phyloP scores from a whole-genome alignment of 2,113 vertebrate species.

The Scartelaos histophorus region DNA sequence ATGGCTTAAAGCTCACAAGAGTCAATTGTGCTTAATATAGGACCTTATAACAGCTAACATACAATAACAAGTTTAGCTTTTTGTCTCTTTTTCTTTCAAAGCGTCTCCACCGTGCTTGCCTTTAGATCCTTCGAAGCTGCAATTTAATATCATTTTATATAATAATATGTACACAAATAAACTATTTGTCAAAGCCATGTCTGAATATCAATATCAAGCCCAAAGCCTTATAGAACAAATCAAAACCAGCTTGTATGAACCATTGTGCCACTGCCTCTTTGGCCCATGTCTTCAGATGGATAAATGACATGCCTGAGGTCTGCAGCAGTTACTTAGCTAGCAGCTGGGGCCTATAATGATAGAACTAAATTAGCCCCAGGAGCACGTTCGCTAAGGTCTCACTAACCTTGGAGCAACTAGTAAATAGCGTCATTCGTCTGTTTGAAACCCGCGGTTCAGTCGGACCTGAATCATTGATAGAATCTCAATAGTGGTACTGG shows the following conservation, averaged over 20 bases:
- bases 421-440: slow-evolving; percentile 66
- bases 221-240: slow-evolving; percentile 9
- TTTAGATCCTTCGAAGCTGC: not conserved
- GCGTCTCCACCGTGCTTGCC: not conserved
- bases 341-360: slow-evolving; percentile 57
- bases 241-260: slow-evolving; percentile 23
- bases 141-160: not conserved
- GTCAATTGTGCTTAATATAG: too few species aligned
- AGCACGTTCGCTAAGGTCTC: slow-evolving; percentile 39
- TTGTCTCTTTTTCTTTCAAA: too few species aligned
- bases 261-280: slow-evolving; percentile 6
- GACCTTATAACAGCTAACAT: too few species aligned
- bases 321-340: slow-evolving; percentile 37
- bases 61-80: too few species aligned
- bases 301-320: slow-evolving; percentile 49
- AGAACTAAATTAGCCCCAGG: slow-evolving; percentile 32
- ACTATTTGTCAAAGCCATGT: not conserved
- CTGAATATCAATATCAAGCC: slow-evolving; percentile 15
- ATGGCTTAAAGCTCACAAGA: too few species aligned
- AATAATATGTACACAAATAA: not conserved
- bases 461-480: slow-evolving; percentile 49
- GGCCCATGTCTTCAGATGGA: slow-evolving; percentile 32
- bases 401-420: slow-evolving; percentile 56
- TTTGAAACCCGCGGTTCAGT: slow-evolving; percentile 48
- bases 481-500: not conserved